Evolutionary conservation across 2,797 vertebrate genomes (phyloP), one percentile per base, ranked within the genome.

Genomic region (Acrossocheilus wenchowensis): DNA sequence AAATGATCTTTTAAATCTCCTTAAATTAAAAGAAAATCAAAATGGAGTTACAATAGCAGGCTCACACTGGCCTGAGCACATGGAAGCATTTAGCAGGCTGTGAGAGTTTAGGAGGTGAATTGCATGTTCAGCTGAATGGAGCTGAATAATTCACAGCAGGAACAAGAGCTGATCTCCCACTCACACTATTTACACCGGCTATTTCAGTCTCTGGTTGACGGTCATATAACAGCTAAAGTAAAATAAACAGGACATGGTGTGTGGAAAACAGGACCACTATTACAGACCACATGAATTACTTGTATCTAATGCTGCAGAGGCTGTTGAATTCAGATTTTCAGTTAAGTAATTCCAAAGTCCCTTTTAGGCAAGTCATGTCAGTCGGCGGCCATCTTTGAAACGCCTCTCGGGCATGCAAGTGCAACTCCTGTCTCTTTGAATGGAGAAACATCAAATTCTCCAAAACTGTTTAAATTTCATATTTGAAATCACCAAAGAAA

Each of bases 141-240:
- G 60, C 60, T 64, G n/a, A 64, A 64, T 64, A 64, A 64, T 64
- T 64, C 9, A 64, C 60, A 64, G 60, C 60, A 64, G 60, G n/a
- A 64, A 64, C 60, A 64, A 64, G 60, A 64, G 60, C 60, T 64
- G 60, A 64, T 64, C n/a, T 64, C n/a, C 60, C 60, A 62, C 60
- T 62, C n/a, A 26, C 60, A 26, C 60, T 30, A 64, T 64, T 64
- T 64, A 64, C n/a, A 26, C 11, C n/a, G 30, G 60, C 11, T 64
- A 26, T 64, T 64, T 64, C 60, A 64, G n/a, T 64, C 60, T 64
- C 60, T 64, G n/a, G 60, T 14, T 64, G 60, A 26, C 11, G 5
- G n/a, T 64, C 60, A 64, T 26, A 11, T 30, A 26, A 64, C n/a
- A 64, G 60, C n/a, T 26, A 30, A 64, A 14, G 60, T 30, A 26